Conservation (phyloP, 2,113 vertebrate genomes). For the Rana temporaria region DNA sequence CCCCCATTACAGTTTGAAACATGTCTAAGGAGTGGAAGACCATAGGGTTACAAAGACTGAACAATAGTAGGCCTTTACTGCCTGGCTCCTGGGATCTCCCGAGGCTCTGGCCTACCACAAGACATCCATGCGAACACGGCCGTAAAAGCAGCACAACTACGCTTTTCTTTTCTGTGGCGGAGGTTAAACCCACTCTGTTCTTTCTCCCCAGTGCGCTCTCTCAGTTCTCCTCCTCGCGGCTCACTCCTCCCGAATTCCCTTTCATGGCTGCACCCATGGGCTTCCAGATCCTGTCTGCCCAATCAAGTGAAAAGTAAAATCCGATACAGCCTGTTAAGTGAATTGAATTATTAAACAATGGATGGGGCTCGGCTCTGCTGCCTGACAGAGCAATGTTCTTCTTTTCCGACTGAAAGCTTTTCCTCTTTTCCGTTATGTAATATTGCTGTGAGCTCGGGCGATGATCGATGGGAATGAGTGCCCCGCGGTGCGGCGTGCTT, state of each 20-base stretch:
- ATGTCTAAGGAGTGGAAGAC: too few relatives aligned
- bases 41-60: too few relatives aligned
- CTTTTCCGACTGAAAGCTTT: conserved; percentile 40
- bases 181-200: neutral
- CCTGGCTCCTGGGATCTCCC: too few relatives aligned
- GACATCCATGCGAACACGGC: too few relatives aligned
- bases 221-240: neutral
- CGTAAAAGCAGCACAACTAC: too few relatives aligned
- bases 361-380: conserved; percentile 16
- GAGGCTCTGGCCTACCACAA: too few relatives aligned
- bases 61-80: too few relatives aligned
- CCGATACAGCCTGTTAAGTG: conserved; percentile 53
- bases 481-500: conserved; percentile 9
- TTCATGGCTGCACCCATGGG: conserved; percentile 21
- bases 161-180: too few relatives aligned
- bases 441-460: conserved; percentile 27
- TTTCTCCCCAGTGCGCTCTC: neutral
- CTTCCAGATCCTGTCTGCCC: conserved; percentile 35
- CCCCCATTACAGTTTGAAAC: too few relatives aligned
- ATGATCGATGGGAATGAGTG: conserved; percentile 3
- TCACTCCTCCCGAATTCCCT: conserved; percentile 9
- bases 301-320: conserved; percentile 51
- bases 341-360: conserved; percentile 54
- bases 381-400: conserved; percentile 52
- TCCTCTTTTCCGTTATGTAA: conserved; percentile 14